These are phyloP conservation scores for Gymnosoma rotundatum DNA, from an alignment of 2,888 invertebrate genomes.

Conservation along the genomic window DNA sequence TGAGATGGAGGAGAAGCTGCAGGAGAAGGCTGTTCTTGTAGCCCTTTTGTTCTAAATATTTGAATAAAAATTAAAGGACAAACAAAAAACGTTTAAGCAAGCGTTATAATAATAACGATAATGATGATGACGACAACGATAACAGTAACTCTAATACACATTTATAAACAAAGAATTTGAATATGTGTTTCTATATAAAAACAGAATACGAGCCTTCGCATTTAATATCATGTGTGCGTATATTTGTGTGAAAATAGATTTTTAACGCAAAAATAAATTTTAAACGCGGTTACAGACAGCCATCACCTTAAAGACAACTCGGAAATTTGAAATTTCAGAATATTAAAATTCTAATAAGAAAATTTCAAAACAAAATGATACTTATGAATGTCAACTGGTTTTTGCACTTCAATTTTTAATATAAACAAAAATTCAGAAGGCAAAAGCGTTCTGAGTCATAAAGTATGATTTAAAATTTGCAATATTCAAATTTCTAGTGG, in stretches of 20 bases:
- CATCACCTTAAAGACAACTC: background rate
- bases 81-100: conserved; percentile 71
- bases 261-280: conserved; percentile 35
- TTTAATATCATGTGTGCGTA: background rate
- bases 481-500: conserved; percentile 6
- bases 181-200: too few relatives aligned
- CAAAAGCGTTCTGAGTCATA: too few relatives aligned
- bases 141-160: conserved; percentile 29
- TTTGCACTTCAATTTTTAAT: too few relatives aligned
- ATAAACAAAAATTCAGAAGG: too few relatives aligned
- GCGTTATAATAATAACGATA: conserved; percentile 69
- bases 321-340: conserved; percentile 20
- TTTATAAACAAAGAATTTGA: too few relatives aligned
- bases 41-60: conserved; percentile 70
- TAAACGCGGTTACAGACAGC: conserved; percentile 11
- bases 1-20: background rate
- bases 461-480: background rate
- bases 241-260: conserved; percentile 27
- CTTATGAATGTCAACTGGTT: background rate
- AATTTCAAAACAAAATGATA: background rate
- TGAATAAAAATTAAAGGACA: conserved; percentile 68
- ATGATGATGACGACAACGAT: conserved; percentile 56
- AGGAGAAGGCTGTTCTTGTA: background rate
- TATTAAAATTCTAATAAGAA: background rate
- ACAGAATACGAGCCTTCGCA: too few relatives aligned